Base-by-base conservation (phyloP, 2,113 vertebrate genomes). In the Cebidichthys violaceus region DNA sequence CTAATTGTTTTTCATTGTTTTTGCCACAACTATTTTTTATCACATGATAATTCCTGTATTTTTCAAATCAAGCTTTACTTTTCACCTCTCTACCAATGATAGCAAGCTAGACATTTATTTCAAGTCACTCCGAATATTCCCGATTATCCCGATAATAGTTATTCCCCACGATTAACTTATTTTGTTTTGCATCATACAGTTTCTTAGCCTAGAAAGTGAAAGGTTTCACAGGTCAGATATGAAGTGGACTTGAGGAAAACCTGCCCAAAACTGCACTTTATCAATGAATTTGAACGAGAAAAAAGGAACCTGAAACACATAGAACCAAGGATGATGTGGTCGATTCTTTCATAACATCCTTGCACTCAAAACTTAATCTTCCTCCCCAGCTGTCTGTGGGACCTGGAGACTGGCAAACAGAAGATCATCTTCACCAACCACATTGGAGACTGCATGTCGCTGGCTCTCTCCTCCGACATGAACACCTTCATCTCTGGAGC, bases 341-440 rank as follows among this genome's bases (percentile, higher is more conserved):
- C 4, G 13, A 4, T 31, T 5, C 11, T 69, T 68, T 62, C 27
- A 37, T 14, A 22, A 13, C 20, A 20, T 9, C 31, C 29, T 57
- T 17, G 39, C 17, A 1, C 22, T 4, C n/a, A 0, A 20, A 2
- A 4, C 52, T 10, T 24, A 43, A 9, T 31, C 17, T n/a, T n/a
- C 20, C 1, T 64, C 86, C 0, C 4, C 89, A 99, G 98, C 92
- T 97, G 96, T 88, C 87, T 99, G 89, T 99, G 98, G 98, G 98
- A 99, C 76, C 92, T 99, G 17, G 98, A 99, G 89, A 98, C 97
- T 0, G 98, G 97, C 27, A 99, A 99, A 86, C 98, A 99, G 95
- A 99, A 97, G 74, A 90, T 90, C 8, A 74, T 96, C 0, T 99
- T 96, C 94, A 96, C 96, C 74, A 99, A 97, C 90, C 98, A 99